A percentile compares a stretch with the other conserved stretches of the same genome.
Conservation (phyloP, 2,113 vertebrate species). For the Balaenoptera acutorostrata region DNA sequence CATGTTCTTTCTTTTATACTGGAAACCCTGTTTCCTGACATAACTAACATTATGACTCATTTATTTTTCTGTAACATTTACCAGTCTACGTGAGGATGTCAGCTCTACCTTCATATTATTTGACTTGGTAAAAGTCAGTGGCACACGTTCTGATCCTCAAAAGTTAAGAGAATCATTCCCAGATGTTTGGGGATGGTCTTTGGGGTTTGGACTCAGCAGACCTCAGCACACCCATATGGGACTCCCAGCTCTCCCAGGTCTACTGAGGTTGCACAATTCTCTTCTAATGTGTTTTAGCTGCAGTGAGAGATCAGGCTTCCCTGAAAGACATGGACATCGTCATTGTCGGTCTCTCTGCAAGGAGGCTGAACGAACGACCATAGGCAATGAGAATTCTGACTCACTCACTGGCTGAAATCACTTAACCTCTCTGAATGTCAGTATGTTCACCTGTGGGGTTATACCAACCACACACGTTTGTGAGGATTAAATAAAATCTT, state of each 20-base stretch:
- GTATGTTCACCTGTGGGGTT: not conserved
- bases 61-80: not conserved
- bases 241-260: no score
- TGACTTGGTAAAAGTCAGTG: not conserved
- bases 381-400: not conserved
- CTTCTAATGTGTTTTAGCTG: not conserved
- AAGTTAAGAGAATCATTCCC: not conserved
- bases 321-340: not conserved
- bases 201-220: not conserved
- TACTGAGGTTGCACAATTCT: not conserved
- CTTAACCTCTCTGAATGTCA: not conserved
- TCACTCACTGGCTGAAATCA: not conserved
- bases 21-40: not conserved
- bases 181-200: not conserved
- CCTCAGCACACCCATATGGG: not conserved
- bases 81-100: not conserved
- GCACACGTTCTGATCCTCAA: not conserved
- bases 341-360: not conserved
- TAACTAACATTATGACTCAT: not conserved
- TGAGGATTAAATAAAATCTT: not conserved
- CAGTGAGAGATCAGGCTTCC: not conserved
- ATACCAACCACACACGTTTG: not conserved
- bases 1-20: not conserved
- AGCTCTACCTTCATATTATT: not conserved
- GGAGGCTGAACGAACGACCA: not conserved